Evolutionary conservation across 2,797 vertebrate genomes (phyloP).

Genomic region (Myiotriccus ornatus): DNA sequence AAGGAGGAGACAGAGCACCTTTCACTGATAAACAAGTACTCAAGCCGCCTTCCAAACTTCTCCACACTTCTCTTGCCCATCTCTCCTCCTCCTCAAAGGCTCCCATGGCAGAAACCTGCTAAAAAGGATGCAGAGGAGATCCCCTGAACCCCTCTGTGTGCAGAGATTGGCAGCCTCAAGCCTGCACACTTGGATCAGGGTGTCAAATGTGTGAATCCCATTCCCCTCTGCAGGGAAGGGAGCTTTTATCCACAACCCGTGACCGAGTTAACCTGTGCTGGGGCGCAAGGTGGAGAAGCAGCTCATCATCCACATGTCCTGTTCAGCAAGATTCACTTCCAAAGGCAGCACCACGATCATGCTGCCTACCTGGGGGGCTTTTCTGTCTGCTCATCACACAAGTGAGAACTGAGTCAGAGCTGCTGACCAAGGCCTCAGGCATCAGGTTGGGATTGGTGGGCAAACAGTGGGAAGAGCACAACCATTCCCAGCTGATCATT

Average conservation of each 20-base stretch:
- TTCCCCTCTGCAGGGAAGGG: neutral
- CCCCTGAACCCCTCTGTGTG: neutral
- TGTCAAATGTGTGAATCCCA: accelerated
- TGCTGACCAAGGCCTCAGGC: neutral
- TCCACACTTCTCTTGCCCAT: neutral
- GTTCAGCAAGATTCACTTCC: neutral
- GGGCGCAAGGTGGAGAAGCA: neutral
- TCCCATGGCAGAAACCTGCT: neutral
- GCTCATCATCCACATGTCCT: accelerated
- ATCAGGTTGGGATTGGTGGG: neutral
- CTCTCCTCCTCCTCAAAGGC: neutral
- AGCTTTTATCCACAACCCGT: neutral
- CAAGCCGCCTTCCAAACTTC: no score
- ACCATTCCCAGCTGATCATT: neutral
- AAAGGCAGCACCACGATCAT: neutral
- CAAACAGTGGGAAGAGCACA: neutral
- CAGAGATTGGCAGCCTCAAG: neutral
- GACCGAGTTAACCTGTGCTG: neutral
- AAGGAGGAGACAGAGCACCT: neutral
- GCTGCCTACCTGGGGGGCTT: neutral
- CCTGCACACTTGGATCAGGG: neutral
- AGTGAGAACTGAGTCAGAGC: neutral
- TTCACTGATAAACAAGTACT: neutral
- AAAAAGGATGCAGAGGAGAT: neutral
- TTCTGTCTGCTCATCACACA: neutral